Conservation (phyloP, 2,888 invertebrate genomes). For the Hyppa rectilinea region DNA sequence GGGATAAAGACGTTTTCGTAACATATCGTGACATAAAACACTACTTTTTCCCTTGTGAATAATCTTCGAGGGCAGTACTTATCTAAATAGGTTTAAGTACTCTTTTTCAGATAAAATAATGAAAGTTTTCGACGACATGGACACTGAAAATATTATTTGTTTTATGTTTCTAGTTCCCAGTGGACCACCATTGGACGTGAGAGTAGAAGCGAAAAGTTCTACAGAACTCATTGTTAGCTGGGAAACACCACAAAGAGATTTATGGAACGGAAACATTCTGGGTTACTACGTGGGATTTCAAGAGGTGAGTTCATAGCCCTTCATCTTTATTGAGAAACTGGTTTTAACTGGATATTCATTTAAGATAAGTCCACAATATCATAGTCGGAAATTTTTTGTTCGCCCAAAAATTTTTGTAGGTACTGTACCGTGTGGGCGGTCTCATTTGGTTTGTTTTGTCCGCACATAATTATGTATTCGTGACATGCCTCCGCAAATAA, state of each 20-base stretch:
- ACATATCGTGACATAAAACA: too few species aligned
- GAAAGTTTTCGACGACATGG: background rate
- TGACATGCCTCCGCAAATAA: background rate
- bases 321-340: background rate
- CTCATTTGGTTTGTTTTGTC: background rate
- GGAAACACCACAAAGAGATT: slow-evolving; percentile 96
- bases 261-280: slow-evolving; percentile 96
- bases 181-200: slow-evolving; percentile 95
- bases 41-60: too few species aligned
- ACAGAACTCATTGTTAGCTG: slow-evolving; percentile 96
- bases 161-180: slow-evolving; percentile 91
- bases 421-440: too few species aligned
- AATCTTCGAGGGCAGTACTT: too few species aligned
- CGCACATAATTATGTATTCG: background rate
- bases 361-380: background rate
- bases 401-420: background rate
- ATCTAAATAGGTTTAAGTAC: too few species aligned
- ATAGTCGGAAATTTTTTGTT: background rate
- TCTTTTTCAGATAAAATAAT: background rate
- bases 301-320: slow-evolving; percentile 85
- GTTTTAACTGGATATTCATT: background rate
- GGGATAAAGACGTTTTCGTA: too few species aligned
- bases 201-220: slow-evolving; percentile 96
- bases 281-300: slow-evolving; percentile 97
- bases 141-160: background rate